Percentiles rank a stretch among this genome's conserved stretches.
Conservation (phyloP, 2,113 vertebrate species). For the Ondatra zibethicus region DNA sequence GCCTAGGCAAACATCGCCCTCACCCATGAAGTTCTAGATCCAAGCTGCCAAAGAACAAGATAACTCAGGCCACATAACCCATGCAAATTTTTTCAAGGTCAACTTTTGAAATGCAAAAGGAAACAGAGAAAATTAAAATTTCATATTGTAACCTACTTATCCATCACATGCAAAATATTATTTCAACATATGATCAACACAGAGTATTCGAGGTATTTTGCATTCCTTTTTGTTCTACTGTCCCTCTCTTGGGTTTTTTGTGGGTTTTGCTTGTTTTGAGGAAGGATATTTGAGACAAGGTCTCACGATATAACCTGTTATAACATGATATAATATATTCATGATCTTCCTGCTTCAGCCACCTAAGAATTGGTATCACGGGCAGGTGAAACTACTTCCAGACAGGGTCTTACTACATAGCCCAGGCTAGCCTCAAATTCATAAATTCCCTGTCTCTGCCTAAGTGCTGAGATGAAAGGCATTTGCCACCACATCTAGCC, state of each 20-base stretch:
- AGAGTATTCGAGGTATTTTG: neutral
- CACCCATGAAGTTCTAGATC: neutral
- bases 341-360: neutral
- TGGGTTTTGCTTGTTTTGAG: neutral
- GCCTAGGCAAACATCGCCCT: neutral
- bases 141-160: neutral
- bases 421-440: neutral
- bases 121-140: neutral
- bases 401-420: neutral
- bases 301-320: neutral
- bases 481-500: neutral
- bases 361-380: neutral
- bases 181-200: neutral
- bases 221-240: neutral
- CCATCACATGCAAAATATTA: neutral
- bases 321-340: no score
- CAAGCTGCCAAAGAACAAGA: neutral
- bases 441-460: neutral
- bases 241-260: neutral
- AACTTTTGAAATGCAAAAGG: neutral
- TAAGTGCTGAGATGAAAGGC: neutral
- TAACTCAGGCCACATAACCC: neutral
- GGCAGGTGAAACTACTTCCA: no score
- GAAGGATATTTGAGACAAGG: neutral
- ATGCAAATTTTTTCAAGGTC: neutral